Percentiles rank a stretch among this genome's conserved stretches.
phyloP scores from a whole-genome alignment of 2,888 invertebrate species.

The Scrobipalpa costella region DNA sequence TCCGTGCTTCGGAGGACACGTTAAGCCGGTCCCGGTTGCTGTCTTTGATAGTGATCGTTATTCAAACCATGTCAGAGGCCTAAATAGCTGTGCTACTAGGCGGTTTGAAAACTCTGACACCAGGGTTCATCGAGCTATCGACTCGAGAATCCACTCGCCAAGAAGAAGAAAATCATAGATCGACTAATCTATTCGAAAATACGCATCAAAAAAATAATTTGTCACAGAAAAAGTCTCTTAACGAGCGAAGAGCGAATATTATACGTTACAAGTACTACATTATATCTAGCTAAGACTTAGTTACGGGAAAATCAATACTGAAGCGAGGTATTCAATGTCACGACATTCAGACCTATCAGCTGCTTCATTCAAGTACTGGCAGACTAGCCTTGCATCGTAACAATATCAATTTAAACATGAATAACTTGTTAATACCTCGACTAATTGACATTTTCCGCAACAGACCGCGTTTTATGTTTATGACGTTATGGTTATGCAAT shows the following conservation, averaged over 20 bases:
- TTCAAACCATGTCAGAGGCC: no score
- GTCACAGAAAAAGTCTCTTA: neutral
- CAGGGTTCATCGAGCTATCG: no score
- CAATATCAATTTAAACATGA: neutral
- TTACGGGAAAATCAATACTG: slow-evolving; percentile 51
- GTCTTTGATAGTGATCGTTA: no score
- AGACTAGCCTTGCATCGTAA: neutral
- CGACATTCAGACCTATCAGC: slow-evolving; percentile 29
- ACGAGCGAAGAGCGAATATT: neutral
- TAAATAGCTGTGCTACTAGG: no score
- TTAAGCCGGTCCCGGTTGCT: no score
- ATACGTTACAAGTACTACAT: neutral
- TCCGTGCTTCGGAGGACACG: no score
- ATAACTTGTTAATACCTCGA: slow-evolving; percentile 22
- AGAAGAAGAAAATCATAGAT: no score
- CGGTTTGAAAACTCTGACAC: no score
- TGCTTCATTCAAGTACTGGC: neutral
- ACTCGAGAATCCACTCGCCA: no score
- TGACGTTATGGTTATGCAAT: slow-evolving; percentile 36
- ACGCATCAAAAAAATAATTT: no score
- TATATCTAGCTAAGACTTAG: neutral
- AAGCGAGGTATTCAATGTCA: slow-evolving; percentile 51
- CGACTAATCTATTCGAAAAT: no score
- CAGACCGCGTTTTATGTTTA: slow-evolving; percentile 31
- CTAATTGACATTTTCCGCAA: slow-evolving; percentile 42